Evolutionary conservation across 1,140 invertebrate genomes (phyloP).

Genomic region (Acyrthosiphon pisum): DNA sequence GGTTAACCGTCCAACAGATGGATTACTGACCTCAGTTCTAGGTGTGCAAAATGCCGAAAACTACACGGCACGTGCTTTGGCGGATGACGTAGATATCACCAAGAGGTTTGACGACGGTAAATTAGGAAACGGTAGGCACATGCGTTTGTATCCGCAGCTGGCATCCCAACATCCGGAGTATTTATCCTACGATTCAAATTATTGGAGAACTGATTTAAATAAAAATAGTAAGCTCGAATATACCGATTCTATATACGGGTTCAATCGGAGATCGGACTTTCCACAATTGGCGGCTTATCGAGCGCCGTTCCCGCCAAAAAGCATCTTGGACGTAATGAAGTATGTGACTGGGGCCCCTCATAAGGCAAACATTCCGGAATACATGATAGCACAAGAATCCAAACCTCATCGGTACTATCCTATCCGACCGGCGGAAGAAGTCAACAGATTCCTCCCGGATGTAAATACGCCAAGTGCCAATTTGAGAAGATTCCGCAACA

Average conservation of each 20-base stretch:
- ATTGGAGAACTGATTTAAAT: not conserved
- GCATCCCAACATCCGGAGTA: not conserved
- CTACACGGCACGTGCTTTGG: not conserved
- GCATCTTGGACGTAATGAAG: conserved; percentile 36
- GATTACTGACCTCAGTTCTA: not conserved
- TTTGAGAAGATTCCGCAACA: conserved; percentile 33
- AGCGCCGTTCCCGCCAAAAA: conserved; percentile 32
- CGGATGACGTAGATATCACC: not conserved
- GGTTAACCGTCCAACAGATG: not conserved
- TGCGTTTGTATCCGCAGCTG: not conserved
- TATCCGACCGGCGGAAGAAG: not conserved
- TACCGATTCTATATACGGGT: not conserved
- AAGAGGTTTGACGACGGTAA: not conserved
- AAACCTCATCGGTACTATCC: not conserved
- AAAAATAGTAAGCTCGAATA: not conserved
- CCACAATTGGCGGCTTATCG: conserved; percentile 34
- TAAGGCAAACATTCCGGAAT: not conserved
- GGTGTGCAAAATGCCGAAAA: not conserved
- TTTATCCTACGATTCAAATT: not conserved
- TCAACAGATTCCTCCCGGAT: conserved; percentile 19
- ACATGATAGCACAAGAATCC: conserved; percentile 34
- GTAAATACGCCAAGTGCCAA: not conserved
- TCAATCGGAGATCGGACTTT: conserved; percentile 34
- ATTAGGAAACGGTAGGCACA: not conserved
- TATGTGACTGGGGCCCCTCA: conserved; percentile 19